Conservation (phyloP, 1,140 invertebrate species). For the Anthonomus grandis region DNA sequence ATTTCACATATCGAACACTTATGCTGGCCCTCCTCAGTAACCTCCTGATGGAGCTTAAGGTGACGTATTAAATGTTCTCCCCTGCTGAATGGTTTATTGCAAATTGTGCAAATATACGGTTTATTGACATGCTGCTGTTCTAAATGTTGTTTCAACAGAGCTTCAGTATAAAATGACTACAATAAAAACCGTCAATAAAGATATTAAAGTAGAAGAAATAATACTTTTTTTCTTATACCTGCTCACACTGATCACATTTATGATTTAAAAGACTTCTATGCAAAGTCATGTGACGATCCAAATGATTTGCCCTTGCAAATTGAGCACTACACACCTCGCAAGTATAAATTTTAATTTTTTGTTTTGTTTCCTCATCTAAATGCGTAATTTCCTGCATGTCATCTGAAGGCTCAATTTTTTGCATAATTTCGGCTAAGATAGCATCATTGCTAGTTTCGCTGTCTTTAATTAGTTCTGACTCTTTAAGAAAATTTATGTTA, state of each 20-base stretch:
- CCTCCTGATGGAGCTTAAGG: conserved; percentile 42
- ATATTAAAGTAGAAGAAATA: too few relatives aligned
- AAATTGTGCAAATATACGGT: conserved; percentile 60
- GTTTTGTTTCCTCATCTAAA: conserved; percentile 6
- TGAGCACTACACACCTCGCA: conserved; percentile 45
- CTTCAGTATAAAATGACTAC: conserved; percentile 44
- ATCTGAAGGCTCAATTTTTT: conserved; percentile 10
- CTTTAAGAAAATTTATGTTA: too few relatives aligned
- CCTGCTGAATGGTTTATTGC: conserved; percentile 50
- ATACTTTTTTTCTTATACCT: too few relatives aligned
- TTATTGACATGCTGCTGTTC: conserved; percentile 63
- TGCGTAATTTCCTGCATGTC: conserved; percentile 4
- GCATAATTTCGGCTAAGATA: neutral
- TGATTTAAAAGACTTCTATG: conserved; percentile 43
- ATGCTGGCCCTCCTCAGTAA: conserved; percentile 34
- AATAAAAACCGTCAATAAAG: conserved; percentile 4
- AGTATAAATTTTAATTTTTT: conserved; percentile 33
- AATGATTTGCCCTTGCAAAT: conserved; percentile 43
- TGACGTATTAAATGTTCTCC: conserved; percentile 51
- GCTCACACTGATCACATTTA: conserved; percentile 41
- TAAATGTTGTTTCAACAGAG: conserved; percentile 56
- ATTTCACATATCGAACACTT: conserved; percentile 47
- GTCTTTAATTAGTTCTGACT: too few relatives aligned
- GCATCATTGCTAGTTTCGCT: too few relatives aligned
- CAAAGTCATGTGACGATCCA: conserved; percentile 46